phyloP scores from a whole-genome alignment of 2,113 vertebrate species.

The Thalassarche chlororhynchos region DNA sequence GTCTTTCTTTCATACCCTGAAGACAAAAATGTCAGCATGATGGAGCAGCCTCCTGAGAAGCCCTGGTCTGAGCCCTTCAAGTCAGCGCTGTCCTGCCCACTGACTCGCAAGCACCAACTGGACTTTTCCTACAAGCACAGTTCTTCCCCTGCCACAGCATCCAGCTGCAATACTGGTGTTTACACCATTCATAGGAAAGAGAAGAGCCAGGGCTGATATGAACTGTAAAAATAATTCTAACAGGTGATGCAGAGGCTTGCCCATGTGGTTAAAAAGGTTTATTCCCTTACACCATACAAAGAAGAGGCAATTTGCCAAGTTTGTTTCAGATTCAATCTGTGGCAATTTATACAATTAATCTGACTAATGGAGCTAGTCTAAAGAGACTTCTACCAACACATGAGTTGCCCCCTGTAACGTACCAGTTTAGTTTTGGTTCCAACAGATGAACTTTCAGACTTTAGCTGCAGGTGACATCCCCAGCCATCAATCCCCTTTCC shows the following conservation, averaged over 20 bases:
- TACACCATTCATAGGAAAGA: background rate
- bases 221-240: background rate
- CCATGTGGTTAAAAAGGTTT: background rate
- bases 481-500: fast-evolving
- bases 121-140: background rate
- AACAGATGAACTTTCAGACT: background rate
- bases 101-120: background rate
- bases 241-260: background rate
- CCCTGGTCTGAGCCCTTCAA: background rate
- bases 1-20: too few species aligned
- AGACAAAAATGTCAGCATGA: background rate
- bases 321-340: background rate
- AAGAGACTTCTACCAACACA: background rate
- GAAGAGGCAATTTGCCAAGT: background rate
- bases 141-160: background rate
- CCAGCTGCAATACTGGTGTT: background rate
- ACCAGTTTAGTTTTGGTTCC: background rate
- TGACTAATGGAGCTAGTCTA: background rate
- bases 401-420: fast-evolving
- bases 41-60: background rate
- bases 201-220: background rate
- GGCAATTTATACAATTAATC: background rate
- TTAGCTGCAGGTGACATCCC: background rate
- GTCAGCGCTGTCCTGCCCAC: background rate
- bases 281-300: background rate